These are phyloP conservation scores for Megamerina dolium DNA, from an alignment of 2,888 invertebrate genomes.

Conservation along the genomic window DNA sequence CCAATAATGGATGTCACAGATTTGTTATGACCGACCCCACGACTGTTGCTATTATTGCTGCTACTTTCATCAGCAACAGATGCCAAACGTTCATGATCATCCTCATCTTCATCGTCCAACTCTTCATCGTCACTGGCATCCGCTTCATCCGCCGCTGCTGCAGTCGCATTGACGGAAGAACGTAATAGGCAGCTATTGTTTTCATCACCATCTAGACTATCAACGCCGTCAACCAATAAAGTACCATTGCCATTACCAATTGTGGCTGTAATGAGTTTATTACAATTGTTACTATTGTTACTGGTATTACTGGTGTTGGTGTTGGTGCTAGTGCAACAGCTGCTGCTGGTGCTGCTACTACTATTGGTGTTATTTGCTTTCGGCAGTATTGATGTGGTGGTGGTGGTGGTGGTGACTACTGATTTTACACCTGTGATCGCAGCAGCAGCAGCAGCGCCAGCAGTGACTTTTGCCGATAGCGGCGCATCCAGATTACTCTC, in stretches of 20 bases:
- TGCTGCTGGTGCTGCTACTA: constrained; percentile 12
- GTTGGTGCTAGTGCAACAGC: constrained; percentile 13
- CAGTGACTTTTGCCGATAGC: constrained; percentile 33
- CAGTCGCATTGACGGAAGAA: constrained; percentile 15
- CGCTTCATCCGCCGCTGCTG: constrained; percentile 25
- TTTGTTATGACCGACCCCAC: constrained; percentile 14
- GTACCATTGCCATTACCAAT: constrained; percentile 37
- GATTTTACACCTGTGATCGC: neutral
- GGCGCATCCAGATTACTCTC: constrained; percentile 76
- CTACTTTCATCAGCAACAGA: neutral
- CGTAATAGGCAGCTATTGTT: constrained; percentile 18
- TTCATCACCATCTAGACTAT: constrained; percentile 23
- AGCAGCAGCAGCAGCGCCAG: constrained; percentile 20
- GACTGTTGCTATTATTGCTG: constrained; percentile 26
- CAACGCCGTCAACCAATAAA: constrained; percentile 11
- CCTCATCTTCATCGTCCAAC: constrained; percentile 35
- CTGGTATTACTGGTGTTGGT: constrained; percentile 22
- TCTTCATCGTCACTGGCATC: constrained; percentile 30
- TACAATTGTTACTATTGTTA: too few species aligned
- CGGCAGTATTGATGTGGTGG: constrained; percentile 5
- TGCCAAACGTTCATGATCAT: too few species aligned
- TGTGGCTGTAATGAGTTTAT: too few species aligned
- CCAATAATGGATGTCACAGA: constrained; percentile 13
- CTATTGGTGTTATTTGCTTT: constrained; percentile 13
- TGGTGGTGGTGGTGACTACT: too few species aligned